Conservation (phyloP, 2,888 invertebrate genomes). For the Cataglyphis rosenhaueri region DNA sequence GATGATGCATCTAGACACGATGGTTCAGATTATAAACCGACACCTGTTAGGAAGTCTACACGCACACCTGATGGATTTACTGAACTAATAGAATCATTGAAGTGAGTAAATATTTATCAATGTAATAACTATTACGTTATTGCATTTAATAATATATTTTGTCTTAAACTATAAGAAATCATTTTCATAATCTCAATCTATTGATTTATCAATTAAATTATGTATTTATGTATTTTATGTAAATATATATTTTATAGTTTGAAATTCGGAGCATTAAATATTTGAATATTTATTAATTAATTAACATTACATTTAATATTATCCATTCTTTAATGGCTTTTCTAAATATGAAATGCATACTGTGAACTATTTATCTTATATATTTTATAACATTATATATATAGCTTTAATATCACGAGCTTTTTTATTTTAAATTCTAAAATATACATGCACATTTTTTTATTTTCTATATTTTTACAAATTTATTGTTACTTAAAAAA, state of each 20-base stretch:
- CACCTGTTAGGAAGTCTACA: constrained; percentile 74
- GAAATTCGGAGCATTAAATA: neutral
- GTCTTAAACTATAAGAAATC: neutral
- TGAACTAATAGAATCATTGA: constrained; percentile 71
- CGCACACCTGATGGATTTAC: constrained; percentile 78
- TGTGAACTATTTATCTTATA: neutral
- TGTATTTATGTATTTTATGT: neutral
- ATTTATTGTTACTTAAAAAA: neutral
- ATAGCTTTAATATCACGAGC: neutral
- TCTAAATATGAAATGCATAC: neutral
- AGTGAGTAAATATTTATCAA: constrained; percentile 68
- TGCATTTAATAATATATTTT: neutral
- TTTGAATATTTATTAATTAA: neutral
- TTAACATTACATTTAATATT: too few relatives aligned
- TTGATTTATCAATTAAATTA: neutral
- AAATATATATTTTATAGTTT: neutral
- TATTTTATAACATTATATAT: neutral
- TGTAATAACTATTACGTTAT: neutral
- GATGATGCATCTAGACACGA: constrained; percentile 79
- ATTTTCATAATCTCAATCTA: neutral
- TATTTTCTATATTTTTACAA: neutral
- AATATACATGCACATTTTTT: neutral
- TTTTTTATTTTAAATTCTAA: neutral
- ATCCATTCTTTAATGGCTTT: neutral
- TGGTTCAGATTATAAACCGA: constrained; percentile 83